Conservation (phyloP, 2,113 vertebrate genomes). For the Rutilus rutilus region DNA sequence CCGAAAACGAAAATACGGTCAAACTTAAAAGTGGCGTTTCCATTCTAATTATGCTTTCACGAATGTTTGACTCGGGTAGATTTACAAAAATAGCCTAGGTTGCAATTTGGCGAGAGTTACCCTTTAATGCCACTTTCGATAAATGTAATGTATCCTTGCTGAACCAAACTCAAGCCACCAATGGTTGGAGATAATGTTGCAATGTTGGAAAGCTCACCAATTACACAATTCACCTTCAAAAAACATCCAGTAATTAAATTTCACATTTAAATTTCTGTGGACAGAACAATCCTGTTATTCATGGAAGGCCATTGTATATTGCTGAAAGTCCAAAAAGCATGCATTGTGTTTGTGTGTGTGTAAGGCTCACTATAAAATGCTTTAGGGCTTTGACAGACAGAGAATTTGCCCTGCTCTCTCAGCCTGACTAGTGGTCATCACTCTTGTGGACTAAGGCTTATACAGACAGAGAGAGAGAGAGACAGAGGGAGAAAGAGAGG, state of each 20-base stretch:
- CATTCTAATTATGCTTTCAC: too few relatives aligned
- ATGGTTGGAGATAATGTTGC: neutral
- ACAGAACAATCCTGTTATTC: neutral
- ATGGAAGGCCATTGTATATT: neutral
- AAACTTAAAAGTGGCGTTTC: too few relatives aligned
- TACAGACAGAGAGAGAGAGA: constrained; percentile 33
- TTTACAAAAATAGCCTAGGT: too few relatives aligned
- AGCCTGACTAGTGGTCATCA: constrained; percentile 46
- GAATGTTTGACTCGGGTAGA: too few relatives aligned
- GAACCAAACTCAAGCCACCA: neutral
- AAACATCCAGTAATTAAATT: neutral
- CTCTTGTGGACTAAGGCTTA: constrained; percentile 37
- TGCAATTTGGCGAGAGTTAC: too few relatives aligned
- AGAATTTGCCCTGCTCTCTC: constrained; percentile 36
- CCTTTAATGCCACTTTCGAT: too few relatives aligned
- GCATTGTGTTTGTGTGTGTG: neutral
- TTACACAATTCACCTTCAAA: neutral
- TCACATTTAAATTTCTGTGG: neutral
- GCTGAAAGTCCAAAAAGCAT: constrained; percentile 3
- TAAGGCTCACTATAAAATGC: constrained; percentile 41
- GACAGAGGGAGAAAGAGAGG: constrained; percentile 13
- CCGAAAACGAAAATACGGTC: too few relatives aligned
- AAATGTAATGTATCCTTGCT: too few relatives aligned
- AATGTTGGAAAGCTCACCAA: neutral
- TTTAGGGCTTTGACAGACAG: constrained; percentile 50